Base-by-base conservation (phyloP, 2,797 vertebrate species). In the Sternarchorhynchus goeldii region DNA sequence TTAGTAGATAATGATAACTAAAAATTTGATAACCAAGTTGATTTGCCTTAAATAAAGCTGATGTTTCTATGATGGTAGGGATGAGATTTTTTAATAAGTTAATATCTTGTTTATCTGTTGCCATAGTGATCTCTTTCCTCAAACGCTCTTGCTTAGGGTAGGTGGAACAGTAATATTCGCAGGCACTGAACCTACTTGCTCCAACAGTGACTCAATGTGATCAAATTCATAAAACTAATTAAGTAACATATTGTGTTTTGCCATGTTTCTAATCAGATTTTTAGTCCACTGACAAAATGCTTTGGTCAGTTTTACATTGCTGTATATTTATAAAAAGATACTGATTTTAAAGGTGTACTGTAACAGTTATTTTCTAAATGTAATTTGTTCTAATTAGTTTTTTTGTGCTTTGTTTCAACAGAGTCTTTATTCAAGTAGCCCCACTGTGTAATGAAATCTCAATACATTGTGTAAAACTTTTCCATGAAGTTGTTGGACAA, bases 81-180 rank as follows among this genome's bases (percentile, higher is more conserved):
- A 17, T 50, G 3, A 34, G 36, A 3, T 32, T 59, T 2, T 50
- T 3, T 16, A 25, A 41, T 77, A 69, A 20, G 5, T 76, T 32
- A 50, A 76, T 67, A 63, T 45, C n/a, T 63, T 80, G 29, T 17
- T 32, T 31, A 59, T 21, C 1, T 53, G 14, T 36, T 64, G 16
- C 14, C 36, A 76, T 76, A 25, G 41, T 65, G 64, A 71, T 41
- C 20, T 62, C 14, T 76, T 75, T 64, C 67, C 73, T 76, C 60
- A 76, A 64, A 14, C 16, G 25, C 18, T 71, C 20, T 25, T 20
- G 63, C 25, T 25, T 5, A 16, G 2, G 8, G n/a, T 41, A 21
- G 21, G 4, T 53, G 45, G 41, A 5, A n/a, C 1, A 6, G 3
- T 32, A 25, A 25, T 25, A 25, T 25, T 25, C 25, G 25, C 25